Evolutionary conservation across 2,797 vertebrate genomes (phyloP).

Genomic region (Clarias laeviceps): DNA sequence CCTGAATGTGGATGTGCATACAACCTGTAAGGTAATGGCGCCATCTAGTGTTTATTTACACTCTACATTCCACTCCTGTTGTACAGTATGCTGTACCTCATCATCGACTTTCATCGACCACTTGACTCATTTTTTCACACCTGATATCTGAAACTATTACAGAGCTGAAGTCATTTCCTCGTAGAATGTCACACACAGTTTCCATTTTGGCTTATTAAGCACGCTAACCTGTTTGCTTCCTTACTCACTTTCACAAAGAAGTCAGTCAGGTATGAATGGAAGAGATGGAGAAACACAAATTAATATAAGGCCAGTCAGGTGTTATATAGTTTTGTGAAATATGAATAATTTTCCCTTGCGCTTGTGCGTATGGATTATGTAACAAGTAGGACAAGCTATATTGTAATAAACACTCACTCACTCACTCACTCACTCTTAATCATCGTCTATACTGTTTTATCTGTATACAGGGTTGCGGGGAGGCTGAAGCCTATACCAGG

Average conservation of each 20-base stretch:
- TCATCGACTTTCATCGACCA: background rate
- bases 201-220: background rate
- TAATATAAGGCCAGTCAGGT: background rate
- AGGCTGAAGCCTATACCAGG: too few relatives aligned
- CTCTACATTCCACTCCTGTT: background rate
- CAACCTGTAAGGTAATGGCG: background rate
- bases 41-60: constrained; percentile 29
- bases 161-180: background rate
- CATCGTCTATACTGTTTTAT: too few relatives aligned
- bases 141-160: background rate
- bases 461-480: too few relatives aligned
- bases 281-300: background rate
- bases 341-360: background rate
- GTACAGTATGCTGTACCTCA: background rate
- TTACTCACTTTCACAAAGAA: background rate
- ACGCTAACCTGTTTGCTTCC: background rate
- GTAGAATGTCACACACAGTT: background rate
- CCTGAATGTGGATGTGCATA: background rate
- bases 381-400: background rate
- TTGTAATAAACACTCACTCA: background rate
- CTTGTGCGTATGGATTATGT: background rate
- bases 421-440: too few relatives aligned
- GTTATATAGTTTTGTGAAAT: background rate
- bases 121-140: background rate
- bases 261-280: background rate